Conservation (phyloP, 2,113 vertebrate genomes). For the Plestiodon gilberti region DNA sequence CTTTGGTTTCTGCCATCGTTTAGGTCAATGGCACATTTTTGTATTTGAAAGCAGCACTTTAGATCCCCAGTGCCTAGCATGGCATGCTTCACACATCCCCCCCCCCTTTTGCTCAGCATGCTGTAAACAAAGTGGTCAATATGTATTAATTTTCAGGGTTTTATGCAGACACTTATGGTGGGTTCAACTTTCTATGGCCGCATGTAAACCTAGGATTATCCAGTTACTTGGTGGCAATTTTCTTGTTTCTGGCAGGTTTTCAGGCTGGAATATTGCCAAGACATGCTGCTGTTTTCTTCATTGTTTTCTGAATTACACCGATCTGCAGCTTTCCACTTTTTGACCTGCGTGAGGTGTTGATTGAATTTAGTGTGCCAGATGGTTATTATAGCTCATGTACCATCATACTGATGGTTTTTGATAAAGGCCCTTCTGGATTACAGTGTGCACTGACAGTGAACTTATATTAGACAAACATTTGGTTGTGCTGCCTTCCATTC, state of each 20-base stretch:
- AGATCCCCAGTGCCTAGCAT: neutral
- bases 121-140: neutral
- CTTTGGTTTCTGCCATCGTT: neutral
- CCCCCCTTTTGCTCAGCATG: neutral
- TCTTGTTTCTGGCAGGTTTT: slow-evolving; percentile 7
- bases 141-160: neutral
- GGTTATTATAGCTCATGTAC: slow-evolving; percentile 8
- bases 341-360: slow-evolving; percentile 13
- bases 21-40: neutral
- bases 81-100: neutral
- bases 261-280: neutral
- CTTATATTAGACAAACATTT: slow-evolving; percentile 8
- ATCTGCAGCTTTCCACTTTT: slow-evolving; percentile 19
- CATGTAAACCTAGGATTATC: neutral
- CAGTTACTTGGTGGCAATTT: neutral
- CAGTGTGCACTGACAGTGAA: neutral
- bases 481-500: neutral
- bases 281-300: slow-evolving; percentile 1
- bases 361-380: slow-evolving; percentile 15
- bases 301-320: slow-evolving; percentile 14
- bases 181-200: neutral
- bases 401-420: slow-evolving; percentile 9
- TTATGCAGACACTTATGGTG: neutral
- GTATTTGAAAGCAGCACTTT: neutral
- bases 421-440: neutral